Evolutionary conservation across 2,797 vertebrate genomes (phyloP).

Genomic region (Clarias platycephalus): DNA sequence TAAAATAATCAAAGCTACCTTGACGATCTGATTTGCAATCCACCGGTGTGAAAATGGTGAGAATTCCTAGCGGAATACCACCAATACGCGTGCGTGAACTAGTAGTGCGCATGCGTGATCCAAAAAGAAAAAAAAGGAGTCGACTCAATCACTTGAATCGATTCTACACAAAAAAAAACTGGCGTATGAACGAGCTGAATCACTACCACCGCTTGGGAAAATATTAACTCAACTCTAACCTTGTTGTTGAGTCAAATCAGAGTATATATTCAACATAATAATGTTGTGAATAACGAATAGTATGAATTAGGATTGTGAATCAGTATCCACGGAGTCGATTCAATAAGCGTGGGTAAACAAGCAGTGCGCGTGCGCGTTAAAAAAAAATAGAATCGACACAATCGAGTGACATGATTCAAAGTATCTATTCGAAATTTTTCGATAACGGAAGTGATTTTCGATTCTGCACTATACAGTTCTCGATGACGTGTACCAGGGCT

Average conservation of each 20-base stretch:
- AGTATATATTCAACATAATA: too few relatives aligned
- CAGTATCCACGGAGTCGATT: too few relatives aligned
- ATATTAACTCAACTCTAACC: not conserved
- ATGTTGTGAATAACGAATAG: too few relatives aligned
- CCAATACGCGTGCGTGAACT: conserved; percentile 14
- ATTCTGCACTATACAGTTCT: not conserved
- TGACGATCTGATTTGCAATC: not conserved
- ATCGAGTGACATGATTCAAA: not conserved
- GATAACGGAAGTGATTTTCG: too few relatives aligned
- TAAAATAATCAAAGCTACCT: not conserved
- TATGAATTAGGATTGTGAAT: too few relatives aligned
- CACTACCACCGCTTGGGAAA: not conserved
- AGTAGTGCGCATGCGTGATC: not conserved
- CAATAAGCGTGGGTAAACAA: too few relatives aligned
- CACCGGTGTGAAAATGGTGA: conserved; percentile 12
- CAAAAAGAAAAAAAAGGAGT: not conserved
- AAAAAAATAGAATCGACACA: too few relatives aligned
- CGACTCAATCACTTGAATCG: not conserved
- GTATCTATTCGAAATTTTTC: not conserved
- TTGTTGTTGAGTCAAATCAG: not conserved
- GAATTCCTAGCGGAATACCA: not conserved
- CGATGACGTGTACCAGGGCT: not conserved
- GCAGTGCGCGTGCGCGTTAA: too few relatives aligned
- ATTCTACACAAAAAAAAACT: not conserved
- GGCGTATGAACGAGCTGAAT: not conserved